phyloP scores from a whole-genome alignment of 2,888 invertebrate species.

The Gibbula magus region DNA sequence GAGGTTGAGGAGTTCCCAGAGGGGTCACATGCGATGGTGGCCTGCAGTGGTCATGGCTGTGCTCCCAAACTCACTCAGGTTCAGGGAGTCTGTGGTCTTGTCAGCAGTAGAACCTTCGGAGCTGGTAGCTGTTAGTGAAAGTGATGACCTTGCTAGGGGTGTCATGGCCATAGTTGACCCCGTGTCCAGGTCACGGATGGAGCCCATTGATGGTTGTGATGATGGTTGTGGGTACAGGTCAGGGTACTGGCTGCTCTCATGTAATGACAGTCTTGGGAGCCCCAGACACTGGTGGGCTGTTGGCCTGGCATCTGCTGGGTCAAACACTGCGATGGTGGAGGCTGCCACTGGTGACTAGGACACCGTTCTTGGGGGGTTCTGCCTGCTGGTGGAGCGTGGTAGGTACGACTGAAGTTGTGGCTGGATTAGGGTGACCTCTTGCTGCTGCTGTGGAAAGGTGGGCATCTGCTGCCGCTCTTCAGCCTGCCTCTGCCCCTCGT shows the following conservation, averaged over 20 bases:
- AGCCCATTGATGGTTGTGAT: conserved; percentile 24
- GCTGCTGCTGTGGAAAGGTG: conserved; percentile 24
- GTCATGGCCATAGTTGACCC: neutral
- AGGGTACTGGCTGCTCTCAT: conserved; percentile 37
- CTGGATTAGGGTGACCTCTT: conserved; percentile 33
- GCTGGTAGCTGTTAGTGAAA: conserved; percentile 29
- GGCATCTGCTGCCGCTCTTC: conserved; percentile 46
- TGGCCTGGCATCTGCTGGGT: conserved; percentile 35
- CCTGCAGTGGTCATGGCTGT: too few species aligned
- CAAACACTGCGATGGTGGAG: conserved; percentile 43
- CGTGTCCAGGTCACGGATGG: conserved; percentile 17
- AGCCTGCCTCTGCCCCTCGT: conserved; percentile 26
- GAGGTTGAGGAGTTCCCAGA: too few species aligned
- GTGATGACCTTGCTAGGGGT: conserved; percentile 22
- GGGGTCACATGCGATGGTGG: too few species aligned
- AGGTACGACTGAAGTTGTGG: conserved; percentile 29
- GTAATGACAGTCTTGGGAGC: conserved; percentile 36
- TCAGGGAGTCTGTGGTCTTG: too few species aligned
- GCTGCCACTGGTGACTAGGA: conserved; percentile 55
- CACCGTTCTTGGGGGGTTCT: conserved; percentile 30
- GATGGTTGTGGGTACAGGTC: conserved; percentile 35
- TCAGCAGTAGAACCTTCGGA: conserved; percentile 35
- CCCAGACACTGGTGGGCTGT: conserved; percentile 37
- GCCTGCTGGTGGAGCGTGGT: neutral
- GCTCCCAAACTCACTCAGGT: too few species aligned